Conservation (phyloP, 1,140 invertebrate genomes). For the Lerema accius region DNA sequence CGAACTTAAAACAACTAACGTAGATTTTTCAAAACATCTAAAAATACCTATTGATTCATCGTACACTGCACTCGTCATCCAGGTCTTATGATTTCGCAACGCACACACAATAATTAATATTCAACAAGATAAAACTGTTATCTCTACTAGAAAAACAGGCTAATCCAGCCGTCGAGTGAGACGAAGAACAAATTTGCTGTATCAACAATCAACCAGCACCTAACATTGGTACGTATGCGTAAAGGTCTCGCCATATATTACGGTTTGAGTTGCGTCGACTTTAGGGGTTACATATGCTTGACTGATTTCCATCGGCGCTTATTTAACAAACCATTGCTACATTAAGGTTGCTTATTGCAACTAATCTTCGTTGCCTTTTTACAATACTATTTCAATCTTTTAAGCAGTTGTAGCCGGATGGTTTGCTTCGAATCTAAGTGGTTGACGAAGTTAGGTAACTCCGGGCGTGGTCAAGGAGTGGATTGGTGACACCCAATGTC, state of each 20-base stretch:
- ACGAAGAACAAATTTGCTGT: constrained; percentile 76
- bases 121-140: constrained; percentile 73
- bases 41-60: constrained; percentile 22
- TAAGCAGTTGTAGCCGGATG: no score
- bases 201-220: constrained; percentile 75
- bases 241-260: constrained; percentile 36
- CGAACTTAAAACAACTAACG: no score
- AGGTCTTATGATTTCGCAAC: constrained; percentile 50
- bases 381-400: no score
- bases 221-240: constrained; percentile 67
- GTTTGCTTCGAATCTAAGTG: no score
- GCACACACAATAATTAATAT: constrained; percentile 65
- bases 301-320: no score
- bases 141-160: constrained; percentile 76
- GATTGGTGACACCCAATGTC: no score
- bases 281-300: neutral
- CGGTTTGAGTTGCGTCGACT: neutral
- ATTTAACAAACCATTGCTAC: no score
- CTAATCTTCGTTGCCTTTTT: no score
- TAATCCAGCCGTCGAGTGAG: constrained; percentile 72
- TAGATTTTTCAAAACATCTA: constrained; percentile 13
- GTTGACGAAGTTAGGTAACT: no score
- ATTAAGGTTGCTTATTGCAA: no score
- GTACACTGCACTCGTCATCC: constrained; percentile 5
- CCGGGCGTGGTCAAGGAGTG: no score